Base-by-base conservation (phyloP, 2,797 vertebrate species). In the Galaxias olidus region DNA sequence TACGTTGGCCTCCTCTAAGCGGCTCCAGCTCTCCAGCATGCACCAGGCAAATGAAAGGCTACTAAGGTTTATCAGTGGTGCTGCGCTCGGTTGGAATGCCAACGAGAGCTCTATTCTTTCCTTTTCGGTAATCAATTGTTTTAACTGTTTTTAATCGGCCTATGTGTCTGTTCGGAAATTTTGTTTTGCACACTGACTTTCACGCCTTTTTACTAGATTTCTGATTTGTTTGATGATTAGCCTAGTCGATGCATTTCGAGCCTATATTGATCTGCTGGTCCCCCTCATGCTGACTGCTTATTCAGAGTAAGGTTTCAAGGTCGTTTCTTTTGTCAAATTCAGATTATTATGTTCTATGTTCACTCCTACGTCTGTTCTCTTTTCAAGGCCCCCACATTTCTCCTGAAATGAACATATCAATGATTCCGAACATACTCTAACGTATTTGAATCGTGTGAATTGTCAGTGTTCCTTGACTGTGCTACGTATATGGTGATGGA, bases 401-500 rank as follows among this genome's bases (percentile, higher is more conserved):
- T 30, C 30, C 2, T 30, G 30, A 30, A 2, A 30, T 30, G 3
- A 30, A 6, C 30, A 2, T 30, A 30, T 30, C 30, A 30, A 30
- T 30, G 30, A 30, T 47, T 47, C 6, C 14, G 46, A 47, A 14
- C 14, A 14, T 56, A 42, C 15, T 9, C 42, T 17, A 41, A n/a
- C 14, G 8, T 15, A 4, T 57, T 9, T 43, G 30, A 54, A 40
- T 14, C 51, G 8, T 61, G 0, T 58, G 13, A 44, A 11, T 44
- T 48, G 18, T 61, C 9, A 77, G 20, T 68, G 73, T 87, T 92
- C 85, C 88, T 94, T 93, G 87, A 93, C 89, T 47, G 43, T 49
- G 46, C 52, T 86, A 95, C 91, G 94, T 95, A 96, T 95, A 93
- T 94, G 93, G 90, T 94, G 84, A 95, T 94, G 93, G 92, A 95